Conservation (phyloP, 1,140 invertebrate species). For the Caligus rogercresseyi region DNA sequence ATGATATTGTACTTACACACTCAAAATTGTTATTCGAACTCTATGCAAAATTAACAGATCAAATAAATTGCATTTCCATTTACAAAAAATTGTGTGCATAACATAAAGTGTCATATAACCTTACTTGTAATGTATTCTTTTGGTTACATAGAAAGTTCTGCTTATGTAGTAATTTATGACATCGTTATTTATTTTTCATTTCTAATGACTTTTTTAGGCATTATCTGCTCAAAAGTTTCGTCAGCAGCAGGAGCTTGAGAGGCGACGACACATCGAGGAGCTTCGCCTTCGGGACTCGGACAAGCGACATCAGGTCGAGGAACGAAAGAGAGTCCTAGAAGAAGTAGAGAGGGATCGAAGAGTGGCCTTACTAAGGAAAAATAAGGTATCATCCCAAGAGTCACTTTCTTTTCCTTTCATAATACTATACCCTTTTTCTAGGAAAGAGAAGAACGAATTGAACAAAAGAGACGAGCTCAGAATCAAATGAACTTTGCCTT, state of each 20-base stretch:
- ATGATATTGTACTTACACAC: too few relatives aligned
- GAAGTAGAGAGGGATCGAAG: constrained; percentile 61
- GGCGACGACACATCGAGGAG: constrained; percentile 55
- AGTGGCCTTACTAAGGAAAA: constrained; percentile 60
- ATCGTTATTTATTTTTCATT: background rate
- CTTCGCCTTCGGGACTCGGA: constrained; percentile 52
- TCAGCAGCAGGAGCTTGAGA: constrained; percentile 65
- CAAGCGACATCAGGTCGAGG: constrained; percentile 55
- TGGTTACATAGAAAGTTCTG: too few relatives aligned
- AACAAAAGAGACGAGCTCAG: constrained; percentile 45
- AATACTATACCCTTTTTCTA: too few relatives aligned
- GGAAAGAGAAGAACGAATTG: constrained; percentile 59
- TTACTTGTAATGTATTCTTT: too few relatives aligned
- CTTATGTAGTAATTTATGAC: too few relatives aligned
- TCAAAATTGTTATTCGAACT: too few relatives aligned
- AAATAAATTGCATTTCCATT: too few relatives aligned
- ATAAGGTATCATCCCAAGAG: too few relatives aligned
- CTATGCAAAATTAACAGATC: too few relatives aligned
- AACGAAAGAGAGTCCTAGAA: constrained; percentile 62
- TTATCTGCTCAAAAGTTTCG: constrained; percentile 63
- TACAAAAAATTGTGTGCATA: too few relatives aligned
- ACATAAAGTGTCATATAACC: too few relatives aligned
- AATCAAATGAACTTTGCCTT: constrained; percentile 57
- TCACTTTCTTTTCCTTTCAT: too few relatives aligned
- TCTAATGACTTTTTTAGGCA: constrained; percentile 34